Conservation (phyloP, 2,888 invertebrate genomes). For the Heliconius aoede region DNA sequence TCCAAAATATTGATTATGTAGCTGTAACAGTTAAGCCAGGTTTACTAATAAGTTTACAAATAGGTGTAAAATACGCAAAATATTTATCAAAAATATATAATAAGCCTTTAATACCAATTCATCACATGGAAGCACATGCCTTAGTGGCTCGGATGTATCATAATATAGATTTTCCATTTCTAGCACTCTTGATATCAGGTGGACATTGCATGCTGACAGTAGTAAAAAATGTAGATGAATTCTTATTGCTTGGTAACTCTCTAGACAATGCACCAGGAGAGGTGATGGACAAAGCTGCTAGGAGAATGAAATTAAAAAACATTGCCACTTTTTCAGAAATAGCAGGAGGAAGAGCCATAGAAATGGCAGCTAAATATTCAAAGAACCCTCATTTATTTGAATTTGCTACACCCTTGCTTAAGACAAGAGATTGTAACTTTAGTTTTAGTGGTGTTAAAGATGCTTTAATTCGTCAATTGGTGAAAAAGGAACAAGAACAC, state of each 20-base stretch:
- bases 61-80: conserved; percentile 93
- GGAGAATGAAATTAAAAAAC: conserved; percentile 92
- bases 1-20: conserved; percentile 91
- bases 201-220: conserved; percentile 94
- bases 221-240: conserved; percentile 88
- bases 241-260: conserved; percentile 90
- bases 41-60: conserved; percentile 88
- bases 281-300: conserved; percentile 95
- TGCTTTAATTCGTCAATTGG: conserved; percentile 81
- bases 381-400: conserved; percentile 86
- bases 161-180: conserved; percentile 91
- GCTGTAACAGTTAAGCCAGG: conserved; percentile 97
- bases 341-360: conserved; percentile 94
- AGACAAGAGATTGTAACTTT: conserved; percentile 92
- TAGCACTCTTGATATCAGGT: conserved; percentile 95
- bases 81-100: conserved; percentile 85
- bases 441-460: conserved; percentile 94
- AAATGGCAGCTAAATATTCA: conserved; percentile 88
- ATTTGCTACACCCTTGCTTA: conserved; percentile 86
- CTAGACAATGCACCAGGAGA: conserved; percentile 97
- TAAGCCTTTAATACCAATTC: conserved; percentile 96
- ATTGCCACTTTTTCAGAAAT: conserved; percentile 88
- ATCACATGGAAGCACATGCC: conserved; percentile 99
- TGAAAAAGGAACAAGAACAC: conserved; percentile 84
- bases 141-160: conserved; percentile 91